Percentiles rank a stretch among this genome's conserved stretches.
These are phyloP conservation scores for Triplophysa tibetana DNA, from an alignment of 2,113 vertebrate species.

Conservation along the genomic window DNA sequence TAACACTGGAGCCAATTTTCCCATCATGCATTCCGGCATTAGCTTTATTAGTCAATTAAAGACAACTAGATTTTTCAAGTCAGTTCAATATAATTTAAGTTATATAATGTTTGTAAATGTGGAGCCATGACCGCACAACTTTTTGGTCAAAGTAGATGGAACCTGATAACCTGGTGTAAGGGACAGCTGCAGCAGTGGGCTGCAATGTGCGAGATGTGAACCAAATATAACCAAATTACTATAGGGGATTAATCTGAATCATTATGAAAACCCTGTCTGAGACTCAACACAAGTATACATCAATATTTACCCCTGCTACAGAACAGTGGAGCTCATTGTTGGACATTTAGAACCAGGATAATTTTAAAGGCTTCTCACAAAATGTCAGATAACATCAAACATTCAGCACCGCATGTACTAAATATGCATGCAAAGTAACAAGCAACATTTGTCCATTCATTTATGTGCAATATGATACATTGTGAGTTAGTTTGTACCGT, in stretches of 20 bases:
- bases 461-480: too few relatives aligned
- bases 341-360: not conserved
- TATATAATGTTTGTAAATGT: too few relatives aligned
- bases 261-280: conserved; percentile 60
- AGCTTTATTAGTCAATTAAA: too few relatives aligned
- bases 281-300: conserved; percentile 47
- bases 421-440: too few relatives aligned
- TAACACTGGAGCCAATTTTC: not conserved
- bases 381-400: not conserved
- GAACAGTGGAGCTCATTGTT: conserved; percentile 12
- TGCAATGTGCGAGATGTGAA: conserved; percentile 46
- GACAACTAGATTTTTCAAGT: too few relatives aligned
- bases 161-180: conserved; percentile 15
- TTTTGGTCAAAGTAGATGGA: not conserved
- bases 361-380: conserved; percentile 8
- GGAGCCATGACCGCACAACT: too few relatives aligned
- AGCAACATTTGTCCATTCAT: too few relatives aligned
- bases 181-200: conserved; percentile 11
- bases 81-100: too few relatives aligned
- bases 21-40: not conserved
- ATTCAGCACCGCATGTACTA: too few relatives aligned
- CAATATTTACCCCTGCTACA: conserved; percentile 70
- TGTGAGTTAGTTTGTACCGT: too few relatives aligned
- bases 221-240: conserved; percentile 72
- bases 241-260: conserved; percentile 65